Percentiles rank a stretch among this genome's conserved stretches.
These are phyloP conservation scores for Melinopterus prodromus DNA, from an alignment of 2,888 invertebrate species.

Conservation along the genomic window DNA sequence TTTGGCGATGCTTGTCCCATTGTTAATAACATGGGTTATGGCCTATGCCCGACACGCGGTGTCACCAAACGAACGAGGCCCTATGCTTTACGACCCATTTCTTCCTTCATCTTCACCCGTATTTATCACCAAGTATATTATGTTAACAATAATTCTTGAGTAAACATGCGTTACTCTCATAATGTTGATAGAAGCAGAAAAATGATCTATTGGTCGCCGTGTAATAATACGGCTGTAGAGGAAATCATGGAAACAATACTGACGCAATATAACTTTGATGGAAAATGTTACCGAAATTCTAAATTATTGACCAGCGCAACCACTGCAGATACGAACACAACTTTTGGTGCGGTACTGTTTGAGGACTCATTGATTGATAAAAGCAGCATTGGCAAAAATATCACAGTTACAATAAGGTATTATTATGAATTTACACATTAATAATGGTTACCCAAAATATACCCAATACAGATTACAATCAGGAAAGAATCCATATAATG, in stretches of 20 bases:
- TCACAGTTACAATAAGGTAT: conserved; percentile 11
- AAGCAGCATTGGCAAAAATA: conserved; percentile 37
- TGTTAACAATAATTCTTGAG: not conserved
- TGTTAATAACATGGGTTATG: not conserved
- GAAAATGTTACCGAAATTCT: conserved; percentile 39
- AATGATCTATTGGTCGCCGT: conserved; percentile 15
- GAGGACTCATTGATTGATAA: conserved; percentile 62
- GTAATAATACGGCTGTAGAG: not conserved
- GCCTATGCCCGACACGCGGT: not conserved
- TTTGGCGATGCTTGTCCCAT: not conserved
- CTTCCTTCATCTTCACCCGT: not conserved
- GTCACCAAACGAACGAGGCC: not conserved
- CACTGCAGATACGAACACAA: conserved; percentile 42
- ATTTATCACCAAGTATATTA: not conserved
- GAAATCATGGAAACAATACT: conserved; percentile 17
- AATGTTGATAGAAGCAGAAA: not conserved
- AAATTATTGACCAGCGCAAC: conserved; percentile 44
- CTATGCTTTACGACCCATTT: not conserved
- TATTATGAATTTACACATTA: not conserved
- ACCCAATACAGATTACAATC: not conserved
- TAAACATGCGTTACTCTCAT: not conserved
- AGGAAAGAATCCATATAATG: not conserved
- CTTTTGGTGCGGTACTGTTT: conserved; percentile 68
- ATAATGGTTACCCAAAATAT: not conserved
- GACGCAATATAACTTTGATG: not conserved